Base-by-base conservation (phyloP, 1,140 invertebrate genomes). In the Heliconius nattereri region DNA sequence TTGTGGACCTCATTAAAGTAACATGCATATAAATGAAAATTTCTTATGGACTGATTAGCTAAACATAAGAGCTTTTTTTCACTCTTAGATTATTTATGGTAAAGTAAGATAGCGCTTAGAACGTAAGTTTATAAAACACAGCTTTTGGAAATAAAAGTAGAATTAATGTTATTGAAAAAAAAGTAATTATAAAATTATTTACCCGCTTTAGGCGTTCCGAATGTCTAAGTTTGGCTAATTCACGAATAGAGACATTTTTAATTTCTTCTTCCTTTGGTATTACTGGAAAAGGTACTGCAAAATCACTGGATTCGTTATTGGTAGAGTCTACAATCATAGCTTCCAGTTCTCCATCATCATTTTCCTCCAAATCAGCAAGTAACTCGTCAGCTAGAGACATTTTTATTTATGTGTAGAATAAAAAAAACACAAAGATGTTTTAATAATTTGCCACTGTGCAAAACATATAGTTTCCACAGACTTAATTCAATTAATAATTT, bases 351-450 rank as follows among this genome's bases (percentile, higher is more conserved):
- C 95, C 96, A 85, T 97, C 97, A 85, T 97, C 97, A 87, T 97
- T 98, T 88, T 98, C 98, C 94, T 99, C 98, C 54, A 99, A 96
- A 96, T 99, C 98, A 40, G 98, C 98, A 52, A 99, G 94, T 72
- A 99, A 94, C 95, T 99, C 98, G 89, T 99, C 98, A 0, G 98
- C 98, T 83, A 99, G 95, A 90, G 98, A 99, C 98, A 99, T 99
- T 82, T 85, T 89, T 49, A 29, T 13, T 57, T 66, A 66, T 29
- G 2, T 66, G 57, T 13, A 9, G 9, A 26, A 26, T n/a, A 23
- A n/a, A 57, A 57, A 57, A 2, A 7, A 19, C 16, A 52, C 13
- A 52, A 20, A 23, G 8, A n/a, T 57, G n/a, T 57, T 57, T 40
- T 57, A 57, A 57, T 8, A 57, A 8, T 23, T 57, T n/a, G 8